Percentiles rank a stretch among this genome's conserved stretches.
phyloP scores from a whole-genome alignment of 2,888 invertebrate genomes.

The Steromphala cineraria region DNA sequence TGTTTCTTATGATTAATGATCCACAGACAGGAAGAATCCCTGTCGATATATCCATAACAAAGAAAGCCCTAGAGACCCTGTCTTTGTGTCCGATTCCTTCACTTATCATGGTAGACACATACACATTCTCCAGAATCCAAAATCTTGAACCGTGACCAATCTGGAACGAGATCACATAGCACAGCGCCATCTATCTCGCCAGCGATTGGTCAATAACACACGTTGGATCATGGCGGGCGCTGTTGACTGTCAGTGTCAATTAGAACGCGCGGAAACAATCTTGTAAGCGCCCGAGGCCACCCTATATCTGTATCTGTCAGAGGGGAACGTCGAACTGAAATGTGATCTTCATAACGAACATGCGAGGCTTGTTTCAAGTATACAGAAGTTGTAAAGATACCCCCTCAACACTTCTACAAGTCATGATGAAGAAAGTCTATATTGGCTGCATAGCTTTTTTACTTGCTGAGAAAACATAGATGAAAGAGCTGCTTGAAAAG shows the following conservation, averaged over 20 bases:
- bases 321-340: conserved; percentile 18
- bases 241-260: conserved; percentile 28
- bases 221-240: not conserved
- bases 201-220: conserved; percentile 14
- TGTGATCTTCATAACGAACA: not conserved
- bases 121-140: conserved; percentile 5
- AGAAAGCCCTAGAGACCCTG: too few species aligned
- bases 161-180: conserved; percentile 14
- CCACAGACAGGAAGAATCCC: too few species aligned
- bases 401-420: too few species aligned
- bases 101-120: not conserved
- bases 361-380: not conserved
- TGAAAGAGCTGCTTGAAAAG: too few species aligned
- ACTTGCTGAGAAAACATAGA: too few species aligned
- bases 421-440: too few species aligned
- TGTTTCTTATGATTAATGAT: too few species aligned
- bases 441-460: too few species aligned
- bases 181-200: not conserved
- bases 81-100: not conserved
- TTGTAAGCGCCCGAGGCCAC: not conserved
- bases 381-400: too few species aligned
- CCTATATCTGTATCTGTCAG: conserved; percentile 12
- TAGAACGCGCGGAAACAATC: conserved; percentile 21
- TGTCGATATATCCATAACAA: too few species aligned
- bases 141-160: conserved; percentile 18